Percentiles rank a stretch among this genome's conserved stretches.
Evolutionary conservation across 2,888 invertebrate genomes (phyloP).

Genomic region (Hoplodrina ambigua): DNA sequence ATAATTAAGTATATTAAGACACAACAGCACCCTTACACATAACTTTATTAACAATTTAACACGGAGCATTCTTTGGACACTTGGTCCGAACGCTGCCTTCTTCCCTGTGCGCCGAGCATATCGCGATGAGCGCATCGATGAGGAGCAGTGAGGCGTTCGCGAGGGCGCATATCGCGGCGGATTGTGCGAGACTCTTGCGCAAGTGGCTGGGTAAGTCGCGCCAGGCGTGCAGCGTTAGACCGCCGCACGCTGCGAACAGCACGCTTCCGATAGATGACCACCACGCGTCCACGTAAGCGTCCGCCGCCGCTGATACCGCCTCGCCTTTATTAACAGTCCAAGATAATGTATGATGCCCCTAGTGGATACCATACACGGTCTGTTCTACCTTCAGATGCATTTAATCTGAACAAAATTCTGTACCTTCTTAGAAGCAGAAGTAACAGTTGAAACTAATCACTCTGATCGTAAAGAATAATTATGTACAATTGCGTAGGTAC

Average conservation of each 20-base stretch:
- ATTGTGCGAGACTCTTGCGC: conserved; percentile 74
- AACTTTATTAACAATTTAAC: conserved; percentile 59
- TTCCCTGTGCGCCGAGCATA: conserved; percentile 80
- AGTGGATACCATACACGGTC: neutral
- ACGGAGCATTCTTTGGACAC: conserved; percentile 65
- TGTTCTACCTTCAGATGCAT: neutral
- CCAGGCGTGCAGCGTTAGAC: conserved; percentile 80
- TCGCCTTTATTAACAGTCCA: conserved; percentile 73
- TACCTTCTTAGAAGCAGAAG: neutral
- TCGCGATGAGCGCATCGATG: conserved; percentile 78
- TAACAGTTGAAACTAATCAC: too few relatives aligned
- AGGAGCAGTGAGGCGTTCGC: conserved; percentile 76
- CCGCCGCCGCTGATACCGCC: conserved; percentile 82
- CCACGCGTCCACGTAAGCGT: conserved; percentile 86
- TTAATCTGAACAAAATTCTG: too few relatives aligned
- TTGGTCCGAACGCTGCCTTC: conserved; percentile 73
- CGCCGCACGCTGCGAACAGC: conserved; percentile 80
- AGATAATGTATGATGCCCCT: neutral
- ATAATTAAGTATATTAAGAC: conserved; percentile 6
- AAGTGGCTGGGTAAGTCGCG: conserved; percentile 72
- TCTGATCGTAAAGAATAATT: neutral
- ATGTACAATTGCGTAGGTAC: neutral
- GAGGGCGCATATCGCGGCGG: conserved; percentile 78
- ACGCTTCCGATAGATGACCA: conserved; percentile 82
- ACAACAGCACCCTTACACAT: conserved; percentile 49